Evolutionary conservation across 2,888 invertebrate genomes (phyloP).

Genomic region (Cerastis leucographa): DNA sequence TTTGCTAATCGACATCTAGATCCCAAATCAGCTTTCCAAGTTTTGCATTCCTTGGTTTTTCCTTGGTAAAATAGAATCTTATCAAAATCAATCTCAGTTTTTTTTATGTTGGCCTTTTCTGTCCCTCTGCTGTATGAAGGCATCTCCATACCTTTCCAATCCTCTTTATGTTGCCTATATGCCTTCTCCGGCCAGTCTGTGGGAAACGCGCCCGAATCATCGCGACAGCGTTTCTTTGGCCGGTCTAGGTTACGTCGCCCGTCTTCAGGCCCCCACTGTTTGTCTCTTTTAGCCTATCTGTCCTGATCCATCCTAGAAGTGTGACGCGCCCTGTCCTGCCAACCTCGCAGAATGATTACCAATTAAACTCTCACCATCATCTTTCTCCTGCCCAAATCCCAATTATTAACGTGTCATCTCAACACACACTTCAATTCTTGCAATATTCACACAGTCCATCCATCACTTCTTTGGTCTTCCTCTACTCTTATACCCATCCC

Average conservation of each 20-base stretch:
- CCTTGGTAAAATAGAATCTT: background rate
- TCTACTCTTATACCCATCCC: too few species aligned
- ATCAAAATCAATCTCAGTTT: background rate
- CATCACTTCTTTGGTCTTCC: too few species aligned
- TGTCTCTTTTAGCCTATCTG: background rate
- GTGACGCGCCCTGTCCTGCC: background rate
- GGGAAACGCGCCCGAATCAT: background rate
- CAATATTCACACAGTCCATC: too few species aligned
- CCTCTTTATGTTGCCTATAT: background rate
- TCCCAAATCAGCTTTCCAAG: background rate
- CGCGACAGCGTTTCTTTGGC: too few species aligned
- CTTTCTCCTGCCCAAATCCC: too few species aligned
- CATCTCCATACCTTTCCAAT: background rate
- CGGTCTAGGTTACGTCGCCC: background rate
- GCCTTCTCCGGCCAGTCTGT: background rate
- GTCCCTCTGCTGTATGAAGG: background rate
- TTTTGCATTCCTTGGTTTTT: background rate
- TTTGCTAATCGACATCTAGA: background rate
- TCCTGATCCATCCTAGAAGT: background rate
- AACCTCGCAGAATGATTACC: background rate
- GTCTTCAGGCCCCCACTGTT: background rate
- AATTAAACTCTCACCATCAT: background rate
- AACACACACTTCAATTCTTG: too few species aligned
- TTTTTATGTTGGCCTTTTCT: background rate
- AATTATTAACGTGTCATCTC: too few species aligned